Percentiles rank a stretch among this genome's conserved stretches.
These are phyloP conservation scores for Hypomesus transpacificus DNA, from an alignment of 2,113 vertebrate genomes.

Conservation along the genomic window DNA sequence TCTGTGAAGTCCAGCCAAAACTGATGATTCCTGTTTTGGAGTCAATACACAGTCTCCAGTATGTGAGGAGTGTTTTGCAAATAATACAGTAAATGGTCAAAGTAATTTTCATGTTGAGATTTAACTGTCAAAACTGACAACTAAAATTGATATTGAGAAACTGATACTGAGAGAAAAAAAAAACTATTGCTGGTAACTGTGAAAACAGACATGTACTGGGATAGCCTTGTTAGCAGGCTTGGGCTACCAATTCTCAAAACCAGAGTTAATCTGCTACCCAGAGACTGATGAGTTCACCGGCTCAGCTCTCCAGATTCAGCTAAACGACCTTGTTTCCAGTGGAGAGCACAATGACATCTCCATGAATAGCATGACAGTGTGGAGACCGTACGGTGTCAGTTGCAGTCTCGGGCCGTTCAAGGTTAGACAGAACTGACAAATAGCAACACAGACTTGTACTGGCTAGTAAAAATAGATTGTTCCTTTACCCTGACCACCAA, in stretches of 20 bases:
- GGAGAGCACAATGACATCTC: conserved; percentile 20
- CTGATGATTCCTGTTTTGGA: conserved; percentile 25
- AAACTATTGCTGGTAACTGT: conserved; percentile 22
- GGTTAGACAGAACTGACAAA: conserved; percentile 8
- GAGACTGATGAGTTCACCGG: conserved; percentile 28
- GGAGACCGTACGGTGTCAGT: conserved; percentile 25
- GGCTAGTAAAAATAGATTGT: too few species aligned
- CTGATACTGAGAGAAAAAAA: neutral
- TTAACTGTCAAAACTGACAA: neutral
- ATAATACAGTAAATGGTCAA: neutral
- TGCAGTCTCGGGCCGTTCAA: conserved; percentile 23
- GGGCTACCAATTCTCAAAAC: conserved; percentile 25
- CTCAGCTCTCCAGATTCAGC: conserved; percentile 2
- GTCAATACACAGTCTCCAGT: conserved; percentile 27
- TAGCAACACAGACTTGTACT: neutral
- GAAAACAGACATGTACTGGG: conserved; percentile 21
- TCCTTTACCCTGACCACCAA: too few species aligned
- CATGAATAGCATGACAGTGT: conserved; percentile 33
- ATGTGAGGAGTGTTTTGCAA: conserved; percentile 14
- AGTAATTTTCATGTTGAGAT: conserved; percentile 29
- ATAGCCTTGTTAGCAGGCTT: conserved; percentile 21
- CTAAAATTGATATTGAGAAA: conserved; percentile 1
- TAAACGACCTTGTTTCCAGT: conserved; percentile 32
- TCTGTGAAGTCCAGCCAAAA: conserved; percentile 22
- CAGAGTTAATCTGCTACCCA: conserved; percentile 22